phyloP scores from a whole-genome alignment of 1,140 invertebrate species.

The Calliopsis andreniformis region DNA sequence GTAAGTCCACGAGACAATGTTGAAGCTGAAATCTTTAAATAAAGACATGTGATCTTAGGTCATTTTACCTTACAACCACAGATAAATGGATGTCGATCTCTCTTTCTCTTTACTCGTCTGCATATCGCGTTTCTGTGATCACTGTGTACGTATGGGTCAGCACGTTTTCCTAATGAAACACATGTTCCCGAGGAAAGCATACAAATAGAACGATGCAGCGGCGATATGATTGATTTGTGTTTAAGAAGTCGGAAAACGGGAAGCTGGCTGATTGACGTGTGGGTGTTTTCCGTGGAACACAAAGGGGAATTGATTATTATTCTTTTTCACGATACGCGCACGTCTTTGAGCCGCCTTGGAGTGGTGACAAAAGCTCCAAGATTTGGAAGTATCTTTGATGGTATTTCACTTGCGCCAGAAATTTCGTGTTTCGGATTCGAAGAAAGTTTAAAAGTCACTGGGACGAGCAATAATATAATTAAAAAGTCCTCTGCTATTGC shows the following conservation, averaged over 20 bases:
- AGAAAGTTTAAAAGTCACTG: too few relatives aligned
- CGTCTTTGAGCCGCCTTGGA: background rate
- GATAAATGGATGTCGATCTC: too few relatives aligned
- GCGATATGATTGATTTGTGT: slow-evolving; percentile 46
- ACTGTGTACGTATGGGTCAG: background rate
- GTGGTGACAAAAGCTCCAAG: background rate
- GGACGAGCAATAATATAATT: too few relatives aligned
- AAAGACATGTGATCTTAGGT: too few relatives aligned
- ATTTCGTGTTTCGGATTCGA: too few relatives aligned
- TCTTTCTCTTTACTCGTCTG: too few relatives aligned
- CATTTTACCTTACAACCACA: too few relatives aligned
- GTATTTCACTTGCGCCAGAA: too few relatives aligned
- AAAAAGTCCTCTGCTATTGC: too few relatives aligned
- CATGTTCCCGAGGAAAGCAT: slow-evolving; percentile 24
- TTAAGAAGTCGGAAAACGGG: slow-evolving; percentile 41
- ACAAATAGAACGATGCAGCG: slow-evolving; percentile 27
- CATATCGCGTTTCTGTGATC: background rate
- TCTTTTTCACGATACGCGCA: slow-evolving; percentile 24
- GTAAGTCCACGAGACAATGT: too few relatives aligned
- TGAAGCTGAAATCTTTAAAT: too few relatives aligned
- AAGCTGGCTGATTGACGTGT: slow-evolving; percentile 40
- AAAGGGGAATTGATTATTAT: slow-evolving; percentile 41
- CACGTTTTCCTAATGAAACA: slow-evolving; percentile 40
- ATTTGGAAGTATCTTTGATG: background rate
- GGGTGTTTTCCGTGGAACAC: slow-evolving; percentile 1